Percentiles rank a stretch among this genome's conserved stretches.
Evolutionary conservation across 2,797 vertebrate species (phyloP).

Genomic region (Anomalospiza imberbis): DNA sequence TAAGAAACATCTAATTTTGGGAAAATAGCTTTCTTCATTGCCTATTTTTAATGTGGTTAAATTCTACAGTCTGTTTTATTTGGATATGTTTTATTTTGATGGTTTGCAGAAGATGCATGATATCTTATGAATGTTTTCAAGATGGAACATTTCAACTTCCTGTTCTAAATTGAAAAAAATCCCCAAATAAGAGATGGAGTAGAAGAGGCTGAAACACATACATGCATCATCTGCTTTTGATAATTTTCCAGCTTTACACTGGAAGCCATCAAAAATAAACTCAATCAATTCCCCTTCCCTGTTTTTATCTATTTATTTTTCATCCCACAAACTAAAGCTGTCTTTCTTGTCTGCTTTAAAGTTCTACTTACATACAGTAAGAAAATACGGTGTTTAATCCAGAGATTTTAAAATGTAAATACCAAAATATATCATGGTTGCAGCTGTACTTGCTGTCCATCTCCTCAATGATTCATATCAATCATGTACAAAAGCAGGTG

Average conservation of each 20-base stretch:
- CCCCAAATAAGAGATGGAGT: not conserved
- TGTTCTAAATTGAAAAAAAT: not conserved
- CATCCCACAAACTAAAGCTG: not conserved
- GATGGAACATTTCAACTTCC: not conserved
- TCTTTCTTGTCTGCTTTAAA: not conserved
- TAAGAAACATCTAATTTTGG: not conserved
- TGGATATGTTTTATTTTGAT: not conserved
- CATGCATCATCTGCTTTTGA: not conserved
- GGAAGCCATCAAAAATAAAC: not conserved
- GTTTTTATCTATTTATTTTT: slow-evolving; percentile 7
- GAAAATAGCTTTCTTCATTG: not conserved
- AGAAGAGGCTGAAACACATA: not conserved
- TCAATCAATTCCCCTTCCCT: not conserved
- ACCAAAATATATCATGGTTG: not conserved
- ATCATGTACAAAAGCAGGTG: not conserved
- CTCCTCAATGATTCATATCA: not conserved
- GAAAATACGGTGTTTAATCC: not conserved
- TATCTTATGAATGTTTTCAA: not conserved
- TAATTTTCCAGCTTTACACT: not conserved
- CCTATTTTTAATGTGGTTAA: not conserved
- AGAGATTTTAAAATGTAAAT: not conserved
- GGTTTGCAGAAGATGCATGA: not conserved
- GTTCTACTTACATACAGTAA: accelerated
- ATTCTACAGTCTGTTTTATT: not conserved
- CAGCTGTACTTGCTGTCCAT: not conserved